Conservation (phyloP, 2,888 invertebrate genomes). For the Mythimna lalbum region DNA sequence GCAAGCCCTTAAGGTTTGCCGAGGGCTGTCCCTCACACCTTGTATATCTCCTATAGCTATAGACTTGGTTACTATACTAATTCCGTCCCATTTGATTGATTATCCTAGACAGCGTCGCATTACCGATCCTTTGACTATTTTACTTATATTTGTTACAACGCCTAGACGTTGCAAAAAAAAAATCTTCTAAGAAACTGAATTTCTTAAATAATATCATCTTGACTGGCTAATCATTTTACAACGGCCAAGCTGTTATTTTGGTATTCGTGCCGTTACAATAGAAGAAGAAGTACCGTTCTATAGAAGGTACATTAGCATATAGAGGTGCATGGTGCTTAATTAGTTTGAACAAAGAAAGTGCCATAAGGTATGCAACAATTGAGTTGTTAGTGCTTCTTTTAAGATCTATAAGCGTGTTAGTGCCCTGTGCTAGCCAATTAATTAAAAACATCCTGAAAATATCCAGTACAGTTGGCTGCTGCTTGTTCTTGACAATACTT, state of each 20-base stretch:
- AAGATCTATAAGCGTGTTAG: conserved; percentile 51
- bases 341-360: conserved; percentile 21
- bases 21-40: too few species aligned
- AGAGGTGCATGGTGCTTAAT: conserved; percentile 46
- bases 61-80: too few species aligned
- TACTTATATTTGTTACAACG: background rate
- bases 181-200: background rate
- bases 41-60: too few species aligned
- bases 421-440: conserved; percentile 37
- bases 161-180: background rate
- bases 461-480: background rate
- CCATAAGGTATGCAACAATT: conserved; percentile 30
- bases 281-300: background rate
- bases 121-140: background rate
- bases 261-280: background rate
- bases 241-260: background rate
- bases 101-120: background rate
- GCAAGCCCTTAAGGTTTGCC: too few species aligned
- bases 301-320: conserved; percentile 20
- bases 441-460: background rate
- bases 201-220: background rate
- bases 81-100: background rate
- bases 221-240: background rate
- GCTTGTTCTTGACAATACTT: conserved; percentile 34
- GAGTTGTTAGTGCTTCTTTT: conserved; percentile 36